phyloP scores from a whole-genome alignment of 2,797 vertebrate genomes.

The Ciconia nigra region DNA sequence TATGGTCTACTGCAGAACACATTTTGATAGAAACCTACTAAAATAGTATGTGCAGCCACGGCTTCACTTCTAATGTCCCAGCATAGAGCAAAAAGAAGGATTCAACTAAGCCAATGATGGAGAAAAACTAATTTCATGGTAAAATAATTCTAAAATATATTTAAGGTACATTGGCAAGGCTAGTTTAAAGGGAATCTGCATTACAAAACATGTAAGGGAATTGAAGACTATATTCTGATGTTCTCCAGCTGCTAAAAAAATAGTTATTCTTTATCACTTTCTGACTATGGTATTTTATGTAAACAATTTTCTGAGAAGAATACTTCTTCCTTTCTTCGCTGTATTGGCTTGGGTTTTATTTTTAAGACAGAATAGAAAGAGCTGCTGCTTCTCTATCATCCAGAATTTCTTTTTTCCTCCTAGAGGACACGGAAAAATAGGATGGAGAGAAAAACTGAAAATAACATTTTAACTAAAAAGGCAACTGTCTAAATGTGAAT shows the following conservation, averaged over 20 bases:
- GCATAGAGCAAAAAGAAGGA: slow-evolving; percentile 77
- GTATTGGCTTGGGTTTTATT: not conserved
- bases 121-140: slow-evolving; percentile 87
- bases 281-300: slow-evolving; percentile 30
- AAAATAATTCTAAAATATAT: slow-evolving; percentile 84
- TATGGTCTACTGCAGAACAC: slow-evolving; percentile 8
- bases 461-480: not conserved
- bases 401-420: not conserved
- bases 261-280: slow-evolving; percentile 64
- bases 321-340: not conserved
- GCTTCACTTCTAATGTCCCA: slow-evolving; percentile 74
- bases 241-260: slow-evolving; percentile 68
- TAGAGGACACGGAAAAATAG: slow-evolving; percentile 19
- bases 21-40: slow-evolving; percentile 58
- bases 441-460: not conserved
- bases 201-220: slow-evolving; percentile 73
- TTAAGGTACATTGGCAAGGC: slow-evolving; percentile 75
- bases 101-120: slow-evolving; percentile 79
- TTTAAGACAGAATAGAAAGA: slow-evolving; percentile 21
- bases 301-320: slow-evolving; percentile 63
- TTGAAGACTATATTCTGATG: slow-evolving; percentile 69
- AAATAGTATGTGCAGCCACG: slow-evolving; percentile 61
- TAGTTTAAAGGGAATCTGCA: slow-evolving; percentile 78
- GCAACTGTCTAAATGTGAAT: not conserved
- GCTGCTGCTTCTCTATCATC: slow-evolving; percentile 38